phyloP scores from a whole-genome alignment of 2,888 invertebrate genomes.

The Tinea pellionella region DNA sequence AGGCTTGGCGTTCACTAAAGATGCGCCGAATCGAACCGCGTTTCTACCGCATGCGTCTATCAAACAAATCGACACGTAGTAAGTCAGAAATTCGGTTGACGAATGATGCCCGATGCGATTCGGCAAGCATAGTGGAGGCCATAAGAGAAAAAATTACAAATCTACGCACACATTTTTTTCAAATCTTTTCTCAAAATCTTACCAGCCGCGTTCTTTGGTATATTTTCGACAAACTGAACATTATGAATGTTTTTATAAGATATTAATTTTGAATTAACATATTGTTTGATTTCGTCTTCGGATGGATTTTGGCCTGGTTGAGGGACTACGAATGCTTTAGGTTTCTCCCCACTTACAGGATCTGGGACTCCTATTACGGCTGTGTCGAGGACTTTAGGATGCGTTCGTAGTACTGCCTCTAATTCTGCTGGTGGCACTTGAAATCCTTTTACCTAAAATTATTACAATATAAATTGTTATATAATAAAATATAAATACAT shows the following conservation, averaged over 20 bases:
- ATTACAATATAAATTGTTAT: too few species aligned
- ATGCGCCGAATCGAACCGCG: too few species aligned
- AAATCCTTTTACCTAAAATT: slow-evolving; percentile 70
- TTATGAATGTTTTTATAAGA: slow-evolving; percentile 78
- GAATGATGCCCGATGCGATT: too few species aligned
- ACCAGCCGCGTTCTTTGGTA: slow-evolving; percentile 82
- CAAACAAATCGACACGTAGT: too few species aligned
- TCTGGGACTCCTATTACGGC: slow-evolving; percentile 87
- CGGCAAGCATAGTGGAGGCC: too few species aligned
- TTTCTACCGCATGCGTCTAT: too few species aligned
- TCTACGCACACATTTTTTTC: slow-evolving; percentile 40
- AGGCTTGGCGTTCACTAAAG: too few species aligned
- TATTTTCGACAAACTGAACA: slow-evolving; percentile 73
- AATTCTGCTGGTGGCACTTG: slow-evolving; percentile 92
- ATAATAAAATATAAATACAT: too few species aligned
- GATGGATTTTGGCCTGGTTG: slow-evolving; percentile 45
- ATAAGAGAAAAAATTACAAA: neutral
- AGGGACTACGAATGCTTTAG: slow-evolving; percentile 78
- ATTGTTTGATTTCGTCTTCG: slow-evolving; percentile 72
- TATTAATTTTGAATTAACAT: slow-evolving; percentile 75
- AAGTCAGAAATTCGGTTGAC: too few species aligned
- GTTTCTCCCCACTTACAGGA: slow-evolving; percentile 77
- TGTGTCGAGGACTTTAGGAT: slow-evolving; percentile 82
- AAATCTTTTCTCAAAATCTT: slow-evolving; percentile 79
- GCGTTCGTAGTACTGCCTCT: slow-evolving; percentile 78